These are phyloP conservation scores for Drosophila acutilabella DNA, from an alignment of 2,888 invertebrate genomes.

Conservation along the genomic window DNA sequence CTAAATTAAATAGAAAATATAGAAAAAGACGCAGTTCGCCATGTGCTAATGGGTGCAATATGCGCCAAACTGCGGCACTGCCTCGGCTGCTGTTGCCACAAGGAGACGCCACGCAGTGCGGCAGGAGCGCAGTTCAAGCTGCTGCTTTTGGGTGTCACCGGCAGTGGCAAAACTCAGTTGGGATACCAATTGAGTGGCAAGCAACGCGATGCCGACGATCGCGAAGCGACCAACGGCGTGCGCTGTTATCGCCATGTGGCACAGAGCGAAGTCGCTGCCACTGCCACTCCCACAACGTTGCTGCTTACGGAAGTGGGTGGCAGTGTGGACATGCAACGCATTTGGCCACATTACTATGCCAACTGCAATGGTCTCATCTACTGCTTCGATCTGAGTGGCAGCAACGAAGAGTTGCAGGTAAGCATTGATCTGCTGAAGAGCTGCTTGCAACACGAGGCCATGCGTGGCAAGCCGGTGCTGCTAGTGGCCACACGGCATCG, in stretches of 20 bases:
- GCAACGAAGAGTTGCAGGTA: constrained; percentile 51
- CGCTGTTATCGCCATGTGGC: constrained; percentile 64
- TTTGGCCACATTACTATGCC: constrained; percentile 83
- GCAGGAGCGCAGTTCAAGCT: constrained; percentile 62
- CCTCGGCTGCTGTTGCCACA: constrained; percentile 21
- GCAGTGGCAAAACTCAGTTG: constrained; percentile 83
- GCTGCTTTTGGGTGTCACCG: constrained; percentile 78
- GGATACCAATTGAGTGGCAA: constrained; percentile 70
- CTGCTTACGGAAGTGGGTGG: constrained; percentile 83
- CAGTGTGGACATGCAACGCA: constrained; percentile 80
- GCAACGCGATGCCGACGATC: constrained; percentile 64
- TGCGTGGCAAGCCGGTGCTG: constrained; percentile 81
- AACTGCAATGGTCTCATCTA: constrained; percentile 71
- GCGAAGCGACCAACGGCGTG: constrained; percentile 81
- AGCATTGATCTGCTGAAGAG: constrained; percentile 69
- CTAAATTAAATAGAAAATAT: neutral
- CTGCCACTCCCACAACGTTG: constrained; percentile 30
- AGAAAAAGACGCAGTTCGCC: constrained; percentile 6
- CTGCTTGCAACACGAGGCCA: constrained; percentile 66
- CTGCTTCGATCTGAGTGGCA: constrained; percentile 78
- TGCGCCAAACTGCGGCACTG: constrained; percentile 55
- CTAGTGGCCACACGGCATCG: constrained; percentile 76
- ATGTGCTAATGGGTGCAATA: constrained; percentile 62
- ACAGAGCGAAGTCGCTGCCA: too few relatives aligned
- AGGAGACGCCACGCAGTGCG: neutral